Base-by-base conservation (phyloP, 2,113 vertebrate species). In the Cygnus buccinator region DNA sequence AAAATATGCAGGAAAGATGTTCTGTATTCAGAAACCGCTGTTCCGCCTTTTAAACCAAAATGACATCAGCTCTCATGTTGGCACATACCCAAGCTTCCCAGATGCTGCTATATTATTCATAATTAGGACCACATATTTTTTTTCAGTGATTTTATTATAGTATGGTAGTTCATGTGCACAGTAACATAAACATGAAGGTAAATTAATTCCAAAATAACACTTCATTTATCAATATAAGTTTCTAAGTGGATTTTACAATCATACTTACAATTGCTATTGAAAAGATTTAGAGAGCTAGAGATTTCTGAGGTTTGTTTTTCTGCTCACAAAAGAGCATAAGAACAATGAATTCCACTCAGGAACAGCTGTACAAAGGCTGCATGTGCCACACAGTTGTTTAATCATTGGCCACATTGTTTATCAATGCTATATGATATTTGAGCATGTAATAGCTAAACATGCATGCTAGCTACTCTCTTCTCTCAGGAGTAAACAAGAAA, bases 71-170 rank as follows among this genome's bases (percentile, higher is more conserved):
- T 80, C 10, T 74, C 22, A 17, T 41, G 33, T 6, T 96, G 94
- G 83, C 90, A 89, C 12, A 11, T 43, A 63, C 22, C 73, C 90
- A 95, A 88, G 29, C 29, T 81, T 92, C 33, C 75, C 93, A 94
- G 90, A 91, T 83, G 92, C 46, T 94, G 68, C 52, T 95, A 17
- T 90, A 87, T 95, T 90, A 75, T 90, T 93, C 57, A 81, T 68
- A 92, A 93, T 95, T 84, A 92, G 23, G 31, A 62, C 52, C 61
- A 61, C 29, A 46, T 26, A 8, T 22, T 76, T 57, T 83, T 57
- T 83, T 94, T 33, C 65, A 57, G 52, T 81, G 52, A 72, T 90
- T 95, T 94, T 3, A 3, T 91, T 95, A 37, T 18, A 66, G 11
- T 43, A 26, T 37, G 21, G 8, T 66, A 85, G 62, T 83, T 85